A percentile compares a stretch with the other conserved stretches of the same genome.
Evolutionary conservation across 2,797 vertebrate genomes (phyloP).

Genomic region (Adrianichthys oophorus): DNA sequence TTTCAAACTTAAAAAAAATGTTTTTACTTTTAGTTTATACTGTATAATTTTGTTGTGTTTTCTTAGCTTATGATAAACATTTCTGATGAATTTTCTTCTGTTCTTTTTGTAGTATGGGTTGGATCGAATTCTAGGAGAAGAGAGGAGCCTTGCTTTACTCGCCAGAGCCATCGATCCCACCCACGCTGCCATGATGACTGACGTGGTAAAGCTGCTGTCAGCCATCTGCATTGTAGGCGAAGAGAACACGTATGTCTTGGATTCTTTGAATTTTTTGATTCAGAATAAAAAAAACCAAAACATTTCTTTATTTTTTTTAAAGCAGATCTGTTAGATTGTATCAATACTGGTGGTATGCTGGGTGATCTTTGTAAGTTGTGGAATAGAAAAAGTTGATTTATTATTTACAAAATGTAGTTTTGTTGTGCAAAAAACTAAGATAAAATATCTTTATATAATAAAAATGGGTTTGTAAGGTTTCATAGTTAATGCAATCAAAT

Average conservation of each 20-base stretch:
- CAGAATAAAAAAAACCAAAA: not conserved
- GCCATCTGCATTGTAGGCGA: conserved; percentile 98
- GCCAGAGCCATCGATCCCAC: conserved; percentile 89
- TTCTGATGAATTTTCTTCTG: conserved; percentile 12
- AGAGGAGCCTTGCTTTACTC: conserved; percentile 89
- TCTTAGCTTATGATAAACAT: conserved; percentile 8
- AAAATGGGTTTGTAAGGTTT: no score
- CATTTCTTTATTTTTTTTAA: not conserved
- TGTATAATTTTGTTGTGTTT: no score
- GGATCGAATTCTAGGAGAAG: conserved; percentile 93
- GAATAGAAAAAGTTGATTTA: no score
- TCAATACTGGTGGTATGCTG: no score
- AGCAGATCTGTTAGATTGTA: not conserved
- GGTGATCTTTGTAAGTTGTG: no score
- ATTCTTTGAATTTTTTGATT: not conserved
- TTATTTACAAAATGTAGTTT: no score
- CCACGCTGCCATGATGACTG: conserved; percentile 93
- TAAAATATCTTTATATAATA: no score
- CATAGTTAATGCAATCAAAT: no score
- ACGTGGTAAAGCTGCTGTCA: conserved; percentile 94
- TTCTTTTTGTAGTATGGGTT: conserved; percentile 87
- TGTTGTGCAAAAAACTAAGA: no score
- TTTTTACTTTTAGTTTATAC: no score
- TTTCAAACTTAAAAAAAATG: no score
- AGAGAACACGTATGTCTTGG: conserved; percentile 88